A percentile compares a stretch with the other conserved stretches of the same genome.
Evolutionary conservation across 2,797 vertebrate genomes (phyloP).

Genomic region (Anisognathus igniventris): DNA sequence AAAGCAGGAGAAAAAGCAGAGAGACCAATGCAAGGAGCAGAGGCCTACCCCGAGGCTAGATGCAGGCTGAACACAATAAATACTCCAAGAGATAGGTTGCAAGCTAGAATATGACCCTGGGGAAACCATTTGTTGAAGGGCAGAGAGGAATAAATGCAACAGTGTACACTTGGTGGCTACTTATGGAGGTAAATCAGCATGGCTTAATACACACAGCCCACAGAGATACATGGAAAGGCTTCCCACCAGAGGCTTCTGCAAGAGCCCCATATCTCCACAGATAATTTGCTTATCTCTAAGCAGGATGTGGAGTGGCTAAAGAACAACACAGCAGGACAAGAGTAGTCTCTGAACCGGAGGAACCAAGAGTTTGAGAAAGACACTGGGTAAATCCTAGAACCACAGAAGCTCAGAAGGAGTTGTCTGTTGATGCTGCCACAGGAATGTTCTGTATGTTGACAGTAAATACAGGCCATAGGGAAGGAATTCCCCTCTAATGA

Average conservation of each 20-base stretch:
- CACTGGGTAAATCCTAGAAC: not conserved
- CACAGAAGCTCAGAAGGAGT: not conserved
- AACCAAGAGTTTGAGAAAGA: not conserved
- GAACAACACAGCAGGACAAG: not conserved
- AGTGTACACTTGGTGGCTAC: not conserved
- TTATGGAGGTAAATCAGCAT: not conserved
- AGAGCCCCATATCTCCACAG: not conserved
- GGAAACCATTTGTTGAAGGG: not conserved
- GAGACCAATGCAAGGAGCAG: not conserved
- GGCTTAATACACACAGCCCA: not conserved
- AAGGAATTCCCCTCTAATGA: not conserved
- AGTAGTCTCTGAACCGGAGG: not conserved
- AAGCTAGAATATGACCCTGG: not conserved
- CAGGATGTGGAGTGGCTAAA: not conserved
- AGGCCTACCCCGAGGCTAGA: not conserved
- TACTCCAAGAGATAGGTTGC: not conserved
- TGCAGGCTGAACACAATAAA: not conserved
- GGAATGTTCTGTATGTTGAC: not conserved
- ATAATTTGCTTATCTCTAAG: not conserved
- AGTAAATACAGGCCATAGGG: not conserved
- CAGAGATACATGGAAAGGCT: not conserved
- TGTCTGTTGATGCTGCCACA: not conserved
- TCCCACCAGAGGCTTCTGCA: not conserved
- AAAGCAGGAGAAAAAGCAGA: not conserved
- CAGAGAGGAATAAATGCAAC: not conserved